Evolutionary conservation across 2,113 vertebrate genomes (phyloP).

Genomic region (Pseudorhombus dupliciocellatus): DNA sequence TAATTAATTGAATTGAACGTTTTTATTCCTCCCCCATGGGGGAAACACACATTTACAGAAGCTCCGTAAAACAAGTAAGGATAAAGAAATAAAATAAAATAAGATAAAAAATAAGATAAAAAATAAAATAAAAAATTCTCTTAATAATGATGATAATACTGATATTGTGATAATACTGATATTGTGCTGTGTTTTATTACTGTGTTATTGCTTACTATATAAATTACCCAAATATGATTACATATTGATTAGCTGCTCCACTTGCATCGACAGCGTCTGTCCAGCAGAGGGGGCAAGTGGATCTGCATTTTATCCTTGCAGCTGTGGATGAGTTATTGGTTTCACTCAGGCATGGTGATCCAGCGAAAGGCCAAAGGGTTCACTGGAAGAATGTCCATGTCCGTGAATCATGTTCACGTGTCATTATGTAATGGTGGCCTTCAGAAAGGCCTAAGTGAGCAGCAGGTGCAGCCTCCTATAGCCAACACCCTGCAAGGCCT

Average conservation of each 20-base stretch:
- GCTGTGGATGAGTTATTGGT: background rate
- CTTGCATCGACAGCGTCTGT: constrained; percentile 1
- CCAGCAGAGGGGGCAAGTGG: constrained; percentile 57
- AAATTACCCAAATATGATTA: background rate
- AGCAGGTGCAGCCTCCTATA: background rate
- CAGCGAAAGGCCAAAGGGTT: background rate
- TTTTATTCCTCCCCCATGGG: too few species aligned
- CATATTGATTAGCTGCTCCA: too few species aligned
- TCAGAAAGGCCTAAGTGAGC: background rate
- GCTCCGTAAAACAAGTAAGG: too few species aligned
- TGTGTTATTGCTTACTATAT: background rate
- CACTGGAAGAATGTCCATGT: background rate
- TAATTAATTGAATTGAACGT: too few species aligned
- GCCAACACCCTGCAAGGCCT: background rate
- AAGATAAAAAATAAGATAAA: too few species aligned
- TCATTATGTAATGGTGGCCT: background rate
- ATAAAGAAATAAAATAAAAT: too few species aligned
- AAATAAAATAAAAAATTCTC: too few species aligned
- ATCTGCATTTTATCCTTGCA: background rate
- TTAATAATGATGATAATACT: too few species aligned
- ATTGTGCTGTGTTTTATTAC: background rate
- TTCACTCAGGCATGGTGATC: background rate
- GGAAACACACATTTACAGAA: too few species aligned
- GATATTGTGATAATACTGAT: too few species aligned
- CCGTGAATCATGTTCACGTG: background rate